Evolutionary conservation across 2,113 vertebrate species (phyloP), one percentile per base, ranked within the genome.

Genomic region (Toxotes jaculatrix): DNA sequence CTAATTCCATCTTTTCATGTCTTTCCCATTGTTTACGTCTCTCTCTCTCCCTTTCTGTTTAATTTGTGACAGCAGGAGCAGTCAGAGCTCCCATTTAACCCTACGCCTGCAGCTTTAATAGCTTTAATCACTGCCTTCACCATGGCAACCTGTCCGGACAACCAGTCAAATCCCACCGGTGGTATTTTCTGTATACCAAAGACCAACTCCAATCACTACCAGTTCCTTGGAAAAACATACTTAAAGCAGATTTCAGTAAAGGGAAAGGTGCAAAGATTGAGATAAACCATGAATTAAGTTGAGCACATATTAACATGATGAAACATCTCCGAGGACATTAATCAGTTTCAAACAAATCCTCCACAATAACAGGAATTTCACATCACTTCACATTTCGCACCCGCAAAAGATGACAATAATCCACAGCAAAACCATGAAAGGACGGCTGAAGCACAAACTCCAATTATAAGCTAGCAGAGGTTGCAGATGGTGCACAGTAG

Each of bases 81-180:
- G 90, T 83, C 90, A 83, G 76, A 56, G 85, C 85, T 88, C 82
- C 80, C 83, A 83, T 91, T 91, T 91, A 91, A 88, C 90, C 80
- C 77, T 84, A 62, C 61, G 73, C 90, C 90, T 88, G 90, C 82
- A 88, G 87, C 88, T 93, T 92, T 91, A 90, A 92, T 93, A 83
- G 87, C 79, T 91, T 91, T 91, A 91, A 94, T 93, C 87, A 91
- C 82, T 67, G 74, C 86, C 71, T 87, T 93, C 88, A 89, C 92
- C 90, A 93, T 91, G 89, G 88, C 88, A 94, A 93, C 91, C 89
- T 79, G 73, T 85, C 72, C 42, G 34, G 88, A 93, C 89, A 91
- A 85, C 79, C 85, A 90, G 79, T 92, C 79, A 89, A 82, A 82
- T 85, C 64, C 74, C 79, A 85, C 61, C 65, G 65, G 75, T 63